phyloP scores from a whole-genome alignment of 2,797 vertebrate species.

The Leuciscus waleckii region DNA sequence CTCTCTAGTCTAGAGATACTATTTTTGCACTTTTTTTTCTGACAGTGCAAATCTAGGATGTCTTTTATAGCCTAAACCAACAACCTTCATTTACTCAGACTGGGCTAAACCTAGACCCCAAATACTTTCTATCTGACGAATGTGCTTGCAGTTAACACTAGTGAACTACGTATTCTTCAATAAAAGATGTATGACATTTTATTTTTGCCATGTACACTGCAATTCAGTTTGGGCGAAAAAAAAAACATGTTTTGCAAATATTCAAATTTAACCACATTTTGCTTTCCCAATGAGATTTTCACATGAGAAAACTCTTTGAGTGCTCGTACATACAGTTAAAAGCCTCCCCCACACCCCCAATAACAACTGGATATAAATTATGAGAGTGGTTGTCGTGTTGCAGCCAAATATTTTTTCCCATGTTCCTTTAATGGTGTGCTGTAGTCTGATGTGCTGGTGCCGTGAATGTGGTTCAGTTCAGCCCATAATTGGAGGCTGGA shows the following conservation, averaged over 20 bases:
- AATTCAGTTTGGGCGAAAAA: slow-evolving; percentile 55
- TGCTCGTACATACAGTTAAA: slow-evolving; percentile 62
- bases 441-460: slow-evolving; percentile 74
- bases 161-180: slow-evolving; percentile 59
- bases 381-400: slow-evolving; percentile 71
- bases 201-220: slow-evolving; percentile 60
- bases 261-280: slow-evolving; percentile 62
- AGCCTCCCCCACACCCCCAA: slow-evolving; percentile 52
- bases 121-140: slow-evolving; percentile 42
- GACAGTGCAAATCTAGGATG: not conserved
- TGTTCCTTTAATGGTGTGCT: slow-evolving; percentile 80
- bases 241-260: slow-evolving; percentile 58
- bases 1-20: not conserved
- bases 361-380: slow-evolving; percentile 78
- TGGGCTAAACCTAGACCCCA: not conserved
- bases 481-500: slow-evolving; percentile 79
- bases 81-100: not conserved
- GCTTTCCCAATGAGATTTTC: slow-evolving; percentile 64
- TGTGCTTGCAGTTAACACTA: slow-evolving; percentile 64
- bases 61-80: not conserved
- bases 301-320: slow-evolving; percentile 72
- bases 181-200: slow-evolving; percentile 27
- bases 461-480: slow-evolving; percentile 76
- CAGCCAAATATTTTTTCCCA: slow-evolving; percentile 79
- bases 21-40: not conserved